Conservation (phyloP, 2,113 vertebrate species). For the Actenoides hombroni region DNA sequence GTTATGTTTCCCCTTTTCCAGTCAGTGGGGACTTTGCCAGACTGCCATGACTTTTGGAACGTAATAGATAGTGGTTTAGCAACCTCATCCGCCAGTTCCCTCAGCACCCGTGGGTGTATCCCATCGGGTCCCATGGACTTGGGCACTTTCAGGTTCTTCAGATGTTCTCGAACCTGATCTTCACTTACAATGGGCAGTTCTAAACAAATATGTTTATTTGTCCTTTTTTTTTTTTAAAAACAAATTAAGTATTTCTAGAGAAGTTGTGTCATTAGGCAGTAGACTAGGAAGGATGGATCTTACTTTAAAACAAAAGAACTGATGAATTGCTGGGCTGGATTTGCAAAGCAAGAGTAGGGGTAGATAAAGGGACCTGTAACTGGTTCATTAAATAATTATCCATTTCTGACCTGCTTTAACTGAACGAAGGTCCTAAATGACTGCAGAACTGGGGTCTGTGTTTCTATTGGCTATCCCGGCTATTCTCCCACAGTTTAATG, state of each 20-base stretch:
- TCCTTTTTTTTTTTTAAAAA: not conserved
- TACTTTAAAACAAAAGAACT: not conserved
- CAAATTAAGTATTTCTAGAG: not conserved
- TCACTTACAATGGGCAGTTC: too few species aligned
- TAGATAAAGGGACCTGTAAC: not conserved
- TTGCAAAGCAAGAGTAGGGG: not conserved
- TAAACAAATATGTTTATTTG: not conserved
- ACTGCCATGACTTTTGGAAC: too few species aligned
- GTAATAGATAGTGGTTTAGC: too few species aligned
- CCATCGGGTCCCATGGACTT: too few species aligned
- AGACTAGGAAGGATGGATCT: not conserved
- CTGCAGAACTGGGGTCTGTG: not conserved
- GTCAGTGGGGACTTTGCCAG: too few species aligned
- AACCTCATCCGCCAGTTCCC: too few species aligned
- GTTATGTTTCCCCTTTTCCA: too few species aligned
- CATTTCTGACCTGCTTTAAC: not conserved
- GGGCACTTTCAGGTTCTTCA: too few species aligned
- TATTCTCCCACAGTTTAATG: not conserved
- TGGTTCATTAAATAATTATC: not conserved
- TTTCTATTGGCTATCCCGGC: not conserved
- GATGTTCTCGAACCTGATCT: too few species aligned
- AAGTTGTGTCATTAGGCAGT: not conserved
- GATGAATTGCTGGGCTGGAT: not conserved
- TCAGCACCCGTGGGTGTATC: too few species aligned
- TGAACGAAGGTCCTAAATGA: not conserved